Conservation (phyloP, 2,888 invertebrate species). For the Polymixis lichenea region DNA sequence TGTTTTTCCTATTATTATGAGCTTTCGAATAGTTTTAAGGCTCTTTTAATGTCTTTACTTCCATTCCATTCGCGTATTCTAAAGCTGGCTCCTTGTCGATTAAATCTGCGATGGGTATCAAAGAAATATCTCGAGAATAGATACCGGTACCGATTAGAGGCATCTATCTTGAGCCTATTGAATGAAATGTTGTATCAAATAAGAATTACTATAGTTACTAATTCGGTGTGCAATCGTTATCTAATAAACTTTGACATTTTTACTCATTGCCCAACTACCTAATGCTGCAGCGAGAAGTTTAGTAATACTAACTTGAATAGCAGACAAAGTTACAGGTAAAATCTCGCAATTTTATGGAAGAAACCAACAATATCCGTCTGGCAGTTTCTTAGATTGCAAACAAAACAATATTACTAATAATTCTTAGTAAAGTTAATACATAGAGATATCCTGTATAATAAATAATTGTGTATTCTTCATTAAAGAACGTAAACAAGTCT, state of each 20-base stretch:
- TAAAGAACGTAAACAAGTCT: slow-evolving; percentile 18
- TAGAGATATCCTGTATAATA: background rate
- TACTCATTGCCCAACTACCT: slow-evolving; percentile 46
- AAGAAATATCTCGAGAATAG: slow-evolving; percentile 61
- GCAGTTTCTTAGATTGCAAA: background rate
- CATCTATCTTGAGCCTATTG: slow-evolving; percentile 50
- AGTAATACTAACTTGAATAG: background rate
- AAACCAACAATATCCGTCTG: slow-evolving; percentile 12
- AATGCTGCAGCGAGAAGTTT: slow-evolving; percentile 5
- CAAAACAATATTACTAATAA: slow-evolving; percentile 5
- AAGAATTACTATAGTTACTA: slow-evolving; percentile 50
- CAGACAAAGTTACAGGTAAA: background rate
- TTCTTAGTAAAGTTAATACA: background rate
- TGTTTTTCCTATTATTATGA: slow-evolving; percentile 51
- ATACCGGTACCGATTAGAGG: slow-evolving; percentile 55
- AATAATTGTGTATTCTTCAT: background rate
- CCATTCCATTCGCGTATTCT: slow-evolving; percentile 35
- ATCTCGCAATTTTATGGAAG: background rate
- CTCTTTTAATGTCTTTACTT: slow-evolving; percentile 12
- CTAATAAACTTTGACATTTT: slow-evolving; percentile 67
- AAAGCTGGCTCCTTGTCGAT: slow-evolving; percentile 46
- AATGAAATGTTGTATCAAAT: slow-evolving; percentile 60
- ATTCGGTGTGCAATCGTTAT: slow-evolving; percentile 48
- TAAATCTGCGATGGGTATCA: slow-evolving; percentile 60
- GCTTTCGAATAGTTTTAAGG: slow-evolving; percentile 25